Evolutionary conservation across 2,113 vertebrate species (phyloP).

Genomic region (Hoplias malabaricus): DNA sequence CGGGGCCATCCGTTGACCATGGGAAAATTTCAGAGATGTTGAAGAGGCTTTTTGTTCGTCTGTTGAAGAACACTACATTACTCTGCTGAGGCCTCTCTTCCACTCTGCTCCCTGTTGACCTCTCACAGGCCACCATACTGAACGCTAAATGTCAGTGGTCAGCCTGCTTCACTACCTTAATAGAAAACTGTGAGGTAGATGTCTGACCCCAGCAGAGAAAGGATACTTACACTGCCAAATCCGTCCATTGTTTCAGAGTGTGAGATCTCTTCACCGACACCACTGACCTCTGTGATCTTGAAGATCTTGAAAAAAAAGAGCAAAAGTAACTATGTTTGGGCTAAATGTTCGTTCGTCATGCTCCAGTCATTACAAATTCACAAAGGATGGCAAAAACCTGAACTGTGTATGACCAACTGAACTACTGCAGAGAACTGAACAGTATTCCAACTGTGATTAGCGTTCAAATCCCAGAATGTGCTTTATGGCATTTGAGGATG

Average conservation of each 20-base stretch:
- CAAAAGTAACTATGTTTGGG: conserved; percentile 11
- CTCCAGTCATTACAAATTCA: background rate
- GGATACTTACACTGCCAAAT: conserved; percentile 64
- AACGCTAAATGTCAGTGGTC: conserved; percentile 77
- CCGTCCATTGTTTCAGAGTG: conserved; percentile 63
- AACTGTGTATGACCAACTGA: background rate
- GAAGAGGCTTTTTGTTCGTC: conserved; percentile 92
- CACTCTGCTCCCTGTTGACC: conserved; percentile 81
- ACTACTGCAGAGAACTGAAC: background rate
- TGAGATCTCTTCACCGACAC: conserved; percentile 49
- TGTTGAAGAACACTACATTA: conserved; percentile 75
- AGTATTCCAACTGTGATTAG: background rate
- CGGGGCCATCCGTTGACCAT: conserved; percentile 85
- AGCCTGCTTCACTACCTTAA: conserved; percentile 74
- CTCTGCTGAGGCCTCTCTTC: conserved; percentile 71
- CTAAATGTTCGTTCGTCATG: conserved; percentile 8
- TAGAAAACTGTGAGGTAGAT: conserved; percentile 64
- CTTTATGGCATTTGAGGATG: background rate
- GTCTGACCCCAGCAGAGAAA: conserved; percentile 56
- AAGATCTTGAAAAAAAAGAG: conserved; percentile 20
- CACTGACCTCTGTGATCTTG: conserved; percentile 45
- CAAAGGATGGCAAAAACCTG: background rate
- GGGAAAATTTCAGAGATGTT: conserved; percentile 86
- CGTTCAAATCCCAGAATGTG: background rate
- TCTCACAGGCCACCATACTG: conserved; percentile 73